Evolutionary conservation across 1,140 invertebrate species (phyloP).

Genomic region (Lordiphosa collinella): DNA sequence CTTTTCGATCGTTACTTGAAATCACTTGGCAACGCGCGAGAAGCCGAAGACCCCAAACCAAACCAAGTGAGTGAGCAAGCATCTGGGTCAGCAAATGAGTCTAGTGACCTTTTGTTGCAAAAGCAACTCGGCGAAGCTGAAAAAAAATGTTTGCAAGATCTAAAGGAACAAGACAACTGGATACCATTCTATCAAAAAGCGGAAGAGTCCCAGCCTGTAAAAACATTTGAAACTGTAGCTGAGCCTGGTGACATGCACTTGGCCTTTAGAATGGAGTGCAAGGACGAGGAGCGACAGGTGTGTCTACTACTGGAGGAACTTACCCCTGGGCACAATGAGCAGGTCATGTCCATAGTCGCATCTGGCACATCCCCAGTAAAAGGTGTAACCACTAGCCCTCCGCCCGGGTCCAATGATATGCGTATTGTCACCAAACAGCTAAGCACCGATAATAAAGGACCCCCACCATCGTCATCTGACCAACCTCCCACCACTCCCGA

Average conservation of each 20-base stretch:
- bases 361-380: neutral
- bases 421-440: neutral
- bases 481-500: neutral
- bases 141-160: neutral
- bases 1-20: too few relatives aligned
- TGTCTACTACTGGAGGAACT: constrained; percentile 8
- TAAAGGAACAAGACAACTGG: neutral
- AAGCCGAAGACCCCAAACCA: too few relatives aligned
- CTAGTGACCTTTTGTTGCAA: too few relatives aligned
- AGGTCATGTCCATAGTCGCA: neutral
- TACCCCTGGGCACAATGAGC: too few relatives aligned
- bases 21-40: too few relatives aligned
- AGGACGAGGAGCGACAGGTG: constrained; percentile 8
- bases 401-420: neutral
- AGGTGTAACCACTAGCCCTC: neutral
- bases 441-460: neutral
- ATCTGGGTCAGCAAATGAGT: too few relatives aligned
- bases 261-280: constrained; percentile 21
- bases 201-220: too few relatives aligned
- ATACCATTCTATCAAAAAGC: too few relatives aligned
- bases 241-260: constrained; percentile 13
- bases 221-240: neutral
- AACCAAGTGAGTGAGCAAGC: too few relatives aligned
- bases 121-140: neutral
- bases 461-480: neutral